phyloP scores from a whole-genome alignment of 1,140 invertebrate species.

The Ylistrum balloti region DNA sequence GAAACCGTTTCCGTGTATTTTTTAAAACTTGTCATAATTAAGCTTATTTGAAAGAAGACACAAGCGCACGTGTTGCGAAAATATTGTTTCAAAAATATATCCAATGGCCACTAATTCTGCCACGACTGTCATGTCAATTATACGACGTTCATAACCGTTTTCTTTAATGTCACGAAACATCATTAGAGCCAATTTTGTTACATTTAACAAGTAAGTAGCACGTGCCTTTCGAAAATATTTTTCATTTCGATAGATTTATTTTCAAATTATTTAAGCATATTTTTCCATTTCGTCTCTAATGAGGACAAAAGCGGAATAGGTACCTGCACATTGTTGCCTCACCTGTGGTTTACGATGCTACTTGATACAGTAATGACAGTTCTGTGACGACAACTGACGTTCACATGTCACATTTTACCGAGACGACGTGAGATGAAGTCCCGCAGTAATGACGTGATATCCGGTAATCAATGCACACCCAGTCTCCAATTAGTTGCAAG shows the following conservation, averaged over 20 bases:
- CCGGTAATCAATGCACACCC: not conserved
- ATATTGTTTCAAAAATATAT: no score
- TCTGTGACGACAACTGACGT: not conserved
- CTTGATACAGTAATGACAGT: not conserved
- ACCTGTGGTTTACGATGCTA: not conserved
- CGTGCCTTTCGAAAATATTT: no score
- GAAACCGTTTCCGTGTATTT: no score
- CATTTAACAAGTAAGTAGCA: no score
- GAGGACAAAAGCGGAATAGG: not conserved
- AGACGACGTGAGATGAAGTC: not conserved
- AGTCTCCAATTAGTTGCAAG: not conserved
- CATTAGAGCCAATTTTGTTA: no score
- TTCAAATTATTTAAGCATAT: not conserved
- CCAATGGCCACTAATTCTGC: no score
- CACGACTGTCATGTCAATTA: no score
- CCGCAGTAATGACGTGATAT: not conserved
- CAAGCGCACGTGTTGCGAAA: no score
- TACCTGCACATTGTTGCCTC: not conserved
- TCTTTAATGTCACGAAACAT: no score
- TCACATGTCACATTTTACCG: not conserved
- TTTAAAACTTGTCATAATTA: no score
- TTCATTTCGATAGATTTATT: not conserved
- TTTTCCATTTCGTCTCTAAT: not conserved
- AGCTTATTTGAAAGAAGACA: no score
- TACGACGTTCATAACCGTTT: no score